Evolutionary conservation across 2,113 vertebrate genomes (phyloP).

Genomic region (Egretta garzetta): DNA sequence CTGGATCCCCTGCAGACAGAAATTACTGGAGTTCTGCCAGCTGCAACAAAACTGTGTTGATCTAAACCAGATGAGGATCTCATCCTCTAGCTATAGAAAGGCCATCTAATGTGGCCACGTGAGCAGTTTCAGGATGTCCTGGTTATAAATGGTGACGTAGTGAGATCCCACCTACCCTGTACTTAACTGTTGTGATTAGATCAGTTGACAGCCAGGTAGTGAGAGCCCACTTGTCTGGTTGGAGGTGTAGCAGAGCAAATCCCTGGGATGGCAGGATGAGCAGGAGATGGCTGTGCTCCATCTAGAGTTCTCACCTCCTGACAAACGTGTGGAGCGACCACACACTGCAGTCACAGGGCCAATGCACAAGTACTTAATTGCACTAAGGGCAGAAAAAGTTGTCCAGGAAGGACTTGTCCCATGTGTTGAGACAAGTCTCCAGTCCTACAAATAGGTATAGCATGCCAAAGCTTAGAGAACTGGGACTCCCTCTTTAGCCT

Average conservation of each 20-base stretch:
- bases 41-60: not conserved
- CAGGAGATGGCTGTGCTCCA: not conserved
- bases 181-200: not conserved
- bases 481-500: not conserved
- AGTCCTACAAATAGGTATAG: not conserved
- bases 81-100: not conserved
- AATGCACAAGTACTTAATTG: not conserved
- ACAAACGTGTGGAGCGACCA: not conserved
- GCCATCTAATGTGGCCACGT: accelerated
- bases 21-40: not conserved
- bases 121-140: not conserved
- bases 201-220: not conserved
- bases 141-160: not conserved
- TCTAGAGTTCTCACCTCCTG: not conserved
- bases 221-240: not conserved
- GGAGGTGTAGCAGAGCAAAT: not conserved
- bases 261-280: not conserved
- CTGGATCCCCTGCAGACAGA: not conserved
- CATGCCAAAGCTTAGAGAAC: not conserved
- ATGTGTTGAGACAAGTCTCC: not conserved
- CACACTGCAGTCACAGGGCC: not conserved
- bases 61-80: not conserved
- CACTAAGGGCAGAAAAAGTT: not conserved
- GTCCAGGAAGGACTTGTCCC: not conserved
- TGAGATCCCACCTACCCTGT: not conserved